Base-by-base conservation (phyloP, 2,797 vertebrate species). In the Hydrolagus colliei region DNA sequence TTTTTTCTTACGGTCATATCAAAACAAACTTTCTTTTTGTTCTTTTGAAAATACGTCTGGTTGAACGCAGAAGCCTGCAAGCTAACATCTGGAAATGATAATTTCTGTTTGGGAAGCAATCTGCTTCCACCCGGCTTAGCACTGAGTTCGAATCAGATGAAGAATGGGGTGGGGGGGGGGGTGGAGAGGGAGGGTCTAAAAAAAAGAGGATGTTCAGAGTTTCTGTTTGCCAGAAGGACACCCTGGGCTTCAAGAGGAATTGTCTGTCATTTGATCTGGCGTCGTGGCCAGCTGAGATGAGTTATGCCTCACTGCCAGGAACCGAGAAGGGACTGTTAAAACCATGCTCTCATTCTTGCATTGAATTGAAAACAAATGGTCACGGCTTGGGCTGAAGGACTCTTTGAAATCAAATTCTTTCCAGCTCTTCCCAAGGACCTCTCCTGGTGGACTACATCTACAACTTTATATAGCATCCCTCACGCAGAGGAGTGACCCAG, bases 41-140 rank as follows among this genome's bases (percentile, higher is more conserved):
- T 84, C 27, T 84, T 84, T 16, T 16, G 67, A 8, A 6, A 71
- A 4, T 84, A 52, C 41, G 65, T 84, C 32, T 71, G 12, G 32
- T 6, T 16, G 1, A 20, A 71, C 4, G 91, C 91, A 90, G 87
- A 0, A 13, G 92, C 90, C 91, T 88, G 84, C 86, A 13, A 86
- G 91, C 91, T 91, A 92, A 93, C 93, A 94, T 94, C 93, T 94
- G 94, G 92, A 90, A 92, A 85, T 88, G 90, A 91, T 92, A 91
- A 92, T 86, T 86, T 68, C 88, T 90, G 91, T 92, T 93, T 92
- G 90, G 91, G 90, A 91, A 93, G 91, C 90, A 92, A 88, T 88
- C 87, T n/a, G 88, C 90, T 92, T 90, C 89, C 88, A 90, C 88
- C 84, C 88, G 88, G 89, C 90, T 88, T 73, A 87, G 90, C 89